These are phyloP conservation scores for Myotis daubentonii DNA, from an alignment of 2,797 vertebrate genomes.

Conservation along the genomic window DNA sequence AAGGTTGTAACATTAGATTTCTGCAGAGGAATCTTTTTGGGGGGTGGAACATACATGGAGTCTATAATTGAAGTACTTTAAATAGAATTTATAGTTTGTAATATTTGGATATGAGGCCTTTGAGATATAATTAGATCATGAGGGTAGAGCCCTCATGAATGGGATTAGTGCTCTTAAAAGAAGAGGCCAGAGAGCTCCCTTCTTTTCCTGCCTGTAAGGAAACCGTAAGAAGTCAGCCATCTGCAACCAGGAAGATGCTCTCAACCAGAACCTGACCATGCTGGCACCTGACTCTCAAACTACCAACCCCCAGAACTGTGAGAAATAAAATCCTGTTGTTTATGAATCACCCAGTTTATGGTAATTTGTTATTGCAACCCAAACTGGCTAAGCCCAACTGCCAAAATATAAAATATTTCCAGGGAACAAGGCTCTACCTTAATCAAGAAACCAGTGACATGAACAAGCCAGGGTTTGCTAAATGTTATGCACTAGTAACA, in stretches of 20 bases:
- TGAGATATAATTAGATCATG: background rate
- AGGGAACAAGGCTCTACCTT: background rate
- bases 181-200: background rate
- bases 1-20: background rate
- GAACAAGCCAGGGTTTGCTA: background rate
- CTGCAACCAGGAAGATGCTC: background rate
- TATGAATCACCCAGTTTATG: background rate
- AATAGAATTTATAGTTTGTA: no score
- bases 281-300: background rate
- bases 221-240: background rate
- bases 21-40: no score
- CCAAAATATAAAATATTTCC: background rate
- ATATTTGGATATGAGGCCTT: background rate
- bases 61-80: no score
- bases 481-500: background rate
- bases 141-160: background rate
- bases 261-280: background rate
- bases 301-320: background rate
- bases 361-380: background rate
- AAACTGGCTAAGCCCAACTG: background rate
- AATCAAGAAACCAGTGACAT: background rate
- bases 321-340: background rate
- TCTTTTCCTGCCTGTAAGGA: background rate
- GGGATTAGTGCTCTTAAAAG: background rate
- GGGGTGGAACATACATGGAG: no score